Percentiles rank a stretch among this genome's conserved stretches.
These are phyloP conservation scores for Carcina quercana DNA, from an alignment of 2,888 invertebrate species.

Conservation along the genomic window DNA sequence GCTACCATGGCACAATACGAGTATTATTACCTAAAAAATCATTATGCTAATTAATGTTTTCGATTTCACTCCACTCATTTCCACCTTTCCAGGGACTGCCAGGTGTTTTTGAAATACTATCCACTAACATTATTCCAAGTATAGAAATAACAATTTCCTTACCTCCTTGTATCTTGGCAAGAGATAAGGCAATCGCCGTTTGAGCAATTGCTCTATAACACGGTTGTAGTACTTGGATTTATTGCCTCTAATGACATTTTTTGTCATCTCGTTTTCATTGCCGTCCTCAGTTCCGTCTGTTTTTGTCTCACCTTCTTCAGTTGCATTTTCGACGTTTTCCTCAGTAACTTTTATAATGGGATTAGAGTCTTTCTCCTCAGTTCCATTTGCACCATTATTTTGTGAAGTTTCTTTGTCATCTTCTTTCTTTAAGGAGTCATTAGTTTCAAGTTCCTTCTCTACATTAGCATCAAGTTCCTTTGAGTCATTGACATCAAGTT, in stretches of 20 bases:
- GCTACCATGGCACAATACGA: too few species aligned
- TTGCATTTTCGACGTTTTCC: not conserved
- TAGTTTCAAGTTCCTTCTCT: not conserved
- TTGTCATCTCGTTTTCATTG: not conserved
- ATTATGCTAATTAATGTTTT: too few species aligned
- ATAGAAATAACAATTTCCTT: conserved; percentile 14
- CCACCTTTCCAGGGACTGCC: too few species aligned
- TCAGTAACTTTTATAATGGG: not conserved
- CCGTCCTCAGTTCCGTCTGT: not conserved
- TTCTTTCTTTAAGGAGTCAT: not conserved
- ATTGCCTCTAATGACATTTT: not conserved
- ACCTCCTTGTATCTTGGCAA: conserved; percentile 35
- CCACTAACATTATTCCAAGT: too few species aligned
- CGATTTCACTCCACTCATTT: too few species aligned
- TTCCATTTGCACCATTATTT: not conserved
- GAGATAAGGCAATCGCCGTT: conserved; percentile 25
- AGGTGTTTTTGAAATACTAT: too few species aligned
- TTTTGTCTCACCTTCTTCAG: not conserved
- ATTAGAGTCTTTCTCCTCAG: conserved; percentile 2
- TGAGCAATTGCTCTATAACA: conserved; percentile 18
- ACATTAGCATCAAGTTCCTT: not conserved
- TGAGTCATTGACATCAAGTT: not conserved
- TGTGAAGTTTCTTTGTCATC: not conserved
- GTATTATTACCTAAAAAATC: too few species aligned
- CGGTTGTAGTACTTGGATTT: conserved; percentile 8